Base-by-base conservation (phyloP, 2,113 vertebrate species). In the Esox niger region DNA sequence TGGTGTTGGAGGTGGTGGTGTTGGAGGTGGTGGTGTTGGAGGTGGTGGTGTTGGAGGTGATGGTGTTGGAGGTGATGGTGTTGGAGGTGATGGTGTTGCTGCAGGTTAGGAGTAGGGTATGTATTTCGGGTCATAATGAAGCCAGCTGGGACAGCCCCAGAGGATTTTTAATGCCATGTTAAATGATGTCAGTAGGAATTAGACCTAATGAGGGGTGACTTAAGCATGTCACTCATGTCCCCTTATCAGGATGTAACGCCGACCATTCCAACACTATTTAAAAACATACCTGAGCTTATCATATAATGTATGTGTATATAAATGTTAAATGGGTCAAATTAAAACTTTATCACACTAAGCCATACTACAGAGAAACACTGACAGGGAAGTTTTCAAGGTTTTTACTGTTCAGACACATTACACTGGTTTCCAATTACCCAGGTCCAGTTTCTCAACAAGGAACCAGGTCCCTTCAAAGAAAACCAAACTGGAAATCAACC, bases 401-500 rank as follows among this genome's bases (percentile, higher is more conserved):
- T 20, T 20, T 0, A n/a, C 17, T 21, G 2, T 49, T 49, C 47
- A 49, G 4, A 21, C 47, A 38, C n/a, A 6, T 49, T n/a, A 21
- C 54, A 74, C 71, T 74, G 69, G 70, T 68, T 73, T 69, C 62
- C 71, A 86, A 84, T 82, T 75, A 72, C 80, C 80, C 69, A 67
- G 62, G 66, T 64, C 61, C 15, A 55, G 59, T 69, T n/a, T 58
- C 55, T 73, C 82, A 73, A 81, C 59, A 26, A 38, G 83, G 82
- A 75, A 78, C 69, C 72, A 35, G 79, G 84, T 79, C 76, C 58
- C 62, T 76, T 87, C 86, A 89, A 90, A 88, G 88, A 86, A 84
- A 38, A 38, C 10, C 68, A 5, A n/a, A 20, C 47, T 69, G 46
- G 68, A 84, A 80, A 84, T 85, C 76, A 68, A 64, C 73, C 75